Conservation (phyloP, 2,888 invertebrate genomes). For the Eupithecia inturbata region DNA sequence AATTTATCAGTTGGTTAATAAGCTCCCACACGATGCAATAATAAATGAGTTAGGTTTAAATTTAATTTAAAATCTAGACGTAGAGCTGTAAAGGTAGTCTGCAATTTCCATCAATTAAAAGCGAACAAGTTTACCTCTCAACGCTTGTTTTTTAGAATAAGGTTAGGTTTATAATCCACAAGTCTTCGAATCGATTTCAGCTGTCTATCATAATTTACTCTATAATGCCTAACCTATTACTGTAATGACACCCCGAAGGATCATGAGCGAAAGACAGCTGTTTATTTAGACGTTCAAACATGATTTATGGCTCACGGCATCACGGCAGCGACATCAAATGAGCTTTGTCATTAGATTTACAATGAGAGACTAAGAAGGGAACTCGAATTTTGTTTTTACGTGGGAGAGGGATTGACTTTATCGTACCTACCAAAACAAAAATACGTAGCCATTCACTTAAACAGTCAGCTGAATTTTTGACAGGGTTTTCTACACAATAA, state of each 20-base stretch:
- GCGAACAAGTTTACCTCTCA: slow-evolving; percentile 33
- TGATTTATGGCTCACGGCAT: slow-evolving; percentile 48
- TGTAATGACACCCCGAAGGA: slow-evolving; percentile 52
- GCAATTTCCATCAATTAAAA: slow-evolving; percentile 40
- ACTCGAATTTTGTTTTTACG: slow-evolving; percentile 40
- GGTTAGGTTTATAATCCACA: slow-evolving; percentile 28
- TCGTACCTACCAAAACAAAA: background rate
- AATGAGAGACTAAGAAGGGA: slow-evolving; percentile 28
- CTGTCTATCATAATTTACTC: slow-evolving; percentile 53
- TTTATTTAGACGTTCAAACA: slow-evolving; percentile 48
- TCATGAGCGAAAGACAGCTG: slow-evolving; percentile 41
- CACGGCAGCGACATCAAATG: slow-evolving; percentile 37
- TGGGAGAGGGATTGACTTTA: slow-evolving; percentile 6
- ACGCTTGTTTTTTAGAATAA: slow-evolving; percentile 33
- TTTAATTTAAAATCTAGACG: slow-evolving; percentile 1
- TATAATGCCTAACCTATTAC: slow-evolving; percentile 52
- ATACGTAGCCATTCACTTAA: background rate
- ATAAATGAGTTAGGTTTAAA: background rate
- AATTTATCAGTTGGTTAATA: slow-evolving; percentile 24
- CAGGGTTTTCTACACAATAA: background rate
- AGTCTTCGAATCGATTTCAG: slow-evolving; percentile 45
- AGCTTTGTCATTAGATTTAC: slow-evolving; percentile 43
- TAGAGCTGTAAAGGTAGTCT: slow-evolving; percentile 15
- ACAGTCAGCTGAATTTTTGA: background rate
- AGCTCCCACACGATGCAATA: slow-evolving; percentile 14